Conservation (phyloP, 2,888 invertebrate genomes). For the Gnatocerus cornutus region DNA sequence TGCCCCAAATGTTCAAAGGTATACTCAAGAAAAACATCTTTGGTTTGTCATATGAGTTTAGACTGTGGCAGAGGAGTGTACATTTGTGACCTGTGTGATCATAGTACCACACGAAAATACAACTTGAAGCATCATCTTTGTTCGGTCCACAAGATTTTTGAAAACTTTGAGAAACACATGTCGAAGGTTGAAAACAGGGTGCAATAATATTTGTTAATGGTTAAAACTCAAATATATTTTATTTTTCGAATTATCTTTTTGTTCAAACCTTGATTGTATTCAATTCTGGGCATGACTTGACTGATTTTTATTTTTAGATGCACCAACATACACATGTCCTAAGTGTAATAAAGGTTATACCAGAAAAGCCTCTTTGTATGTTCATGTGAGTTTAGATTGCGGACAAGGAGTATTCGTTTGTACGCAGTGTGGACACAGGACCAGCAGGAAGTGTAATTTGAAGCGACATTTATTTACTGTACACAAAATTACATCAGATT, state of each 20-base stretch:
- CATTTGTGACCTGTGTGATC: slow-evolving; percentile 30
- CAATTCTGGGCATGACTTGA: background rate
- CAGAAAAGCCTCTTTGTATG: slow-evolving; percentile 28
- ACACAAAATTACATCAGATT: slow-evolving; percentile 15
- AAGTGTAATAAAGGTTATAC: slow-evolving; percentile 32
- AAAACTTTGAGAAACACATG: slow-evolving; percentile 24
- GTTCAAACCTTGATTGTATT: background rate
- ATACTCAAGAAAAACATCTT: slow-evolving; percentile 16
- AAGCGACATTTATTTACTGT: slow-evolving; percentile 25
- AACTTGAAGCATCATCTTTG: slow-evolving; percentile 27
- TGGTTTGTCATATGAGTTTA: slow-evolving; percentile 24
- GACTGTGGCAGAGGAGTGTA: slow-evolving; percentile 30
- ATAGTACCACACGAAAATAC: slow-evolving; percentile 15
- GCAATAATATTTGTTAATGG: background rate
- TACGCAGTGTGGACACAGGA: slow-evolving; percentile 30
- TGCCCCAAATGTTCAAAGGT: slow-evolving; percentile 28
- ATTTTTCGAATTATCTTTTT: background rate
- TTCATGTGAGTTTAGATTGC: slow-evolving; percentile 35
- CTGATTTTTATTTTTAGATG: slow-evolving; percentile 20
- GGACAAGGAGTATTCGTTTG: slow-evolving; percentile 33
- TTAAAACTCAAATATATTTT: slow-evolving; percentile 7
- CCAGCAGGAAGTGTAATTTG: slow-evolving; percentile 26
- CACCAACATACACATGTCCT: slow-evolving; percentile 16
- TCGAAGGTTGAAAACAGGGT: background rate
- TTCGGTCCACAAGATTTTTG: slow-evolving; percentile 14